Evolutionary conservation across 2,797 vertebrate species (phyloP).

Genomic region (Acipenser ruthenus): DNA sequence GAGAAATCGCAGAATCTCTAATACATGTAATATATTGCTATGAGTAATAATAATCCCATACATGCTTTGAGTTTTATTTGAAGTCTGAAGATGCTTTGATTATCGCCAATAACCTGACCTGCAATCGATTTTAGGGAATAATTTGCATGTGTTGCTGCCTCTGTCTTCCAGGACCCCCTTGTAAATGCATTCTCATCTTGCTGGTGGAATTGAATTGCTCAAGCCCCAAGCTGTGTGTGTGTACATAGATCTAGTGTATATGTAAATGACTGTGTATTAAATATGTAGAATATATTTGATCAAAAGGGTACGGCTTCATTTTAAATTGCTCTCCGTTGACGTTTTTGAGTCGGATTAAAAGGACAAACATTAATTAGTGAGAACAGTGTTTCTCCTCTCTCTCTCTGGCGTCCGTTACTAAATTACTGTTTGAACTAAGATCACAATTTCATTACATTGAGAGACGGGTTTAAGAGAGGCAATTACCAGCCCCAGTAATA

Average conservation of each 20-base stretch:
- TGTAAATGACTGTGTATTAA: constrained; percentile 29
- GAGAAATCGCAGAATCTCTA: too few relatives aligned
- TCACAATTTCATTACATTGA: constrained; percentile 56
- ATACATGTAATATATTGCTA: too few relatives aligned
- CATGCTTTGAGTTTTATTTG: too few relatives aligned
- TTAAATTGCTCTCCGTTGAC: constrained; percentile 25
- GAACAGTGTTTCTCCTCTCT: constrained; percentile 34
- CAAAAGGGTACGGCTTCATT: constrained; percentile 36
- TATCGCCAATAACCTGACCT: too few relatives aligned
- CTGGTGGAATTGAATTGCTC: too few relatives aligned
- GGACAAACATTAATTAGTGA: constrained; percentile 48
- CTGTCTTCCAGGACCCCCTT: too few relatives aligned
- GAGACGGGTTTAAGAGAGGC: background rate
- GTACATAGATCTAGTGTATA: constrained; percentile 11
- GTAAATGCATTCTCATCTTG: too few relatives aligned
- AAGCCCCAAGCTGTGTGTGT: background rate
- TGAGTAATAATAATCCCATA: too few relatives aligned
- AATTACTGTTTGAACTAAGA: constrained; percentile 66
- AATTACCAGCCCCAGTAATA: background rate
- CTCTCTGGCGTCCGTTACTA: constrained; percentile 49
- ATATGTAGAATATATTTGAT: constrained; percentile 35
- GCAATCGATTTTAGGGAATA: too few relatives aligned
- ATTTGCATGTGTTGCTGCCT: too few relatives aligned
- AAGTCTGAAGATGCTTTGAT: too few relatives aligned
- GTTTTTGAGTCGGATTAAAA: constrained; percentile 34